These are phyloP conservation scores for Orthosia cruda DNA, from an alignment of 2,888 invertebrate genomes.

Conservation along the genomic window DNA sequence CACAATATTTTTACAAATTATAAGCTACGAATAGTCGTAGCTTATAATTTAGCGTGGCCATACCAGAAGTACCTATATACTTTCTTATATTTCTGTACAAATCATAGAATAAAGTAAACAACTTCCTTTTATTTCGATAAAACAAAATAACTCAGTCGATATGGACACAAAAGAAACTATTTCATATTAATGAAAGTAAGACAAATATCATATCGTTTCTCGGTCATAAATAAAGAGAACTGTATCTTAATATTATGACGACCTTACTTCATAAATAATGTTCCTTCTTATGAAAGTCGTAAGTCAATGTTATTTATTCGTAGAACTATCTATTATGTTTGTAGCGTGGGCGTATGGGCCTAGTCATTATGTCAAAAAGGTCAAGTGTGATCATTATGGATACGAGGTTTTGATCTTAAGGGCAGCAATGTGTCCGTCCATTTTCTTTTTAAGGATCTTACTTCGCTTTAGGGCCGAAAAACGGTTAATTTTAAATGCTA, in stretches of 20 bases:
- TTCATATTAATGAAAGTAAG: constrained; percentile 64
- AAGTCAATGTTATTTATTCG: constrained; percentile 48
- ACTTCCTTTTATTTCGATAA: neutral
- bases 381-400: constrained; percentile 6
- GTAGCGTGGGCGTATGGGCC: neutral
- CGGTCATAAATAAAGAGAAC: constrained; percentile 61
- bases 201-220: constrained; percentile 59
- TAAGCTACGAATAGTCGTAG: too few relatives aligned
- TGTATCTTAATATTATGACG: constrained; percentile 52
- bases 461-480: too few relatives aligned
- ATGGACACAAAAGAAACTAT: constrained; percentile 24
- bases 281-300: constrained; percentile 33
- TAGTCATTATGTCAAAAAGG: constrained; percentile 17
- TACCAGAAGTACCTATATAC: too few relatives aligned
- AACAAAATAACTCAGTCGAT: constrained; percentile 20
- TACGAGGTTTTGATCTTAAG: neutral
- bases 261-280: constrained; percentile 54
- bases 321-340: constrained; percentile 20
- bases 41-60: too few relatives aligned
- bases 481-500: too few relatives aligned
- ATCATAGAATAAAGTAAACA: neutral
- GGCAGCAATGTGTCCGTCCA: neutral
- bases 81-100: neutral
- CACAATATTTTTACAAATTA: neutral
- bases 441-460: neutral